phyloP scores from a whole-genome alignment of 2,888 invertebrate species.

The Dasysyrphus albostriatus region DNA sequence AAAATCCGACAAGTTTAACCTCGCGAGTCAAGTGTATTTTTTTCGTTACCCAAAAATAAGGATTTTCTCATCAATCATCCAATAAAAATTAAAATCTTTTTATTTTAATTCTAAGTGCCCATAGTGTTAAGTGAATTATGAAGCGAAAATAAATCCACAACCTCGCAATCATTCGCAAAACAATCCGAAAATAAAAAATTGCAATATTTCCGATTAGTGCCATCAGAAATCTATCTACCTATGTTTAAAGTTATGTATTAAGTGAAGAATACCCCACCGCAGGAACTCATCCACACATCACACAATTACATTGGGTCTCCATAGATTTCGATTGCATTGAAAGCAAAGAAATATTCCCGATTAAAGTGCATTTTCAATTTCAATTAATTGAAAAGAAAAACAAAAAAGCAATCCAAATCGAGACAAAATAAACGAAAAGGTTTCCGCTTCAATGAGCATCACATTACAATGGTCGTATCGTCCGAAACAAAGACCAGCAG shows the following conservation, averaged over 20 bases:
- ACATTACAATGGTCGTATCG: conserved; percentile 64
- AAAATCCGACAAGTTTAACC: conserved; percentile 60
- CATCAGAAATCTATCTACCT: conserved; percentile 44
- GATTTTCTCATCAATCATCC: conserved; percentile 25
- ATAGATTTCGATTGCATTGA: conserved; percentile 5
- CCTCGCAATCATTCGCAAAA: conserved; percentile 38
- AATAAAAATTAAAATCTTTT: not conserved
- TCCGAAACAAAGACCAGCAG: conserved; percentile 55
- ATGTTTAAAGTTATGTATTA: conserved; percentile 46
- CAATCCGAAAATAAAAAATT: conserved; percentile 12
- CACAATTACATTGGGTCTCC: not conserved
- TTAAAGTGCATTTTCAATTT: conserved; percentile 10
- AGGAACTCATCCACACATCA: conserved; percentile 22
- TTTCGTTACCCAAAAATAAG: conserved; percentile 3
- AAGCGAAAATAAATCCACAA: conserved; percentile 16
- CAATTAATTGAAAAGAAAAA: not conserved
- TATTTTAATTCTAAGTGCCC: conserved; percentile 30
- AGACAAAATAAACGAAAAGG: conserved; percentile 22
- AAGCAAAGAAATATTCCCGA: not conserved
- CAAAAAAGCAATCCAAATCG: not conserved
- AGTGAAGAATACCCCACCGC: conserved; percentile 31
- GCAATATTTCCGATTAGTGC: conserved; percentile 67
- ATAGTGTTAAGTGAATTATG: conserved; percentile 44
- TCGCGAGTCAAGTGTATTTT: conserved; percentile 27
- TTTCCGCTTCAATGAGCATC: conserved; percentile 69